These are phyloP conservation scores for Anoplolepis gracilipes DNA, from an alignment of 1,140 invertebrate genomes.

Conservation along the genomic window DNA sequence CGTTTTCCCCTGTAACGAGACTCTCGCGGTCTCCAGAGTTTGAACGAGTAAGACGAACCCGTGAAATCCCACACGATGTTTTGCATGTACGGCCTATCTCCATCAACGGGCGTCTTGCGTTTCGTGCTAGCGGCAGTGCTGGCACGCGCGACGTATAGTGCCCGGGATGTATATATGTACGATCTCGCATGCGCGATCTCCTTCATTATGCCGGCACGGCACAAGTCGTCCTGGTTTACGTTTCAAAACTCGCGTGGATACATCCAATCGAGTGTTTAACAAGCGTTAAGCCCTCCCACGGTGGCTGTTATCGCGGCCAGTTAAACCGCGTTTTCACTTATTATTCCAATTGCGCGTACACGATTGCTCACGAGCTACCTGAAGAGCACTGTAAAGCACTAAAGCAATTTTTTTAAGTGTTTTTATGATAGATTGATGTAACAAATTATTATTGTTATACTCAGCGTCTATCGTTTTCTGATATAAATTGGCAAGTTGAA, in stretches of 20 bases:
- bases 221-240: conserved; percentile 71
- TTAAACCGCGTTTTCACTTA: conserved; percentile 33
- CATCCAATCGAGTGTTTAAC: conserved; percentile 66
- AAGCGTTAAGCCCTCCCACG: conserved; percentile 62
- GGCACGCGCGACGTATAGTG: conserved; percentile 75
- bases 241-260: conserved; percentile 72
- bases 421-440: background rate
- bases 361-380: background rate
- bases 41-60: conserved; percentile 60
- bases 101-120: conserved; percentile 67
- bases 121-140: conserved; percentile 66
- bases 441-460: too few species aligned
- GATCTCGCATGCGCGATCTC: conserved; percentile 72
- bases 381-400: background rate
- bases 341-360: background rate
- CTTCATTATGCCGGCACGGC: conserved; percentile 70
- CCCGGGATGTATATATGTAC: conserved; percentile 74
- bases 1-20: conserved; percentile 34
- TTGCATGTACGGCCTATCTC: conserved; percentile 71
- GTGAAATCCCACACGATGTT: conserved; percentile 74
- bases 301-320: conserved; percentile 51
- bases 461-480: background rate
- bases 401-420: background rate
- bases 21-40: conserved; percentile 17
- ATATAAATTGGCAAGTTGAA: background rate